phyloP scores from a whole-genome alignment of 2,888 invertebrate genomes.

The Mystacides longicornis region DNA sequence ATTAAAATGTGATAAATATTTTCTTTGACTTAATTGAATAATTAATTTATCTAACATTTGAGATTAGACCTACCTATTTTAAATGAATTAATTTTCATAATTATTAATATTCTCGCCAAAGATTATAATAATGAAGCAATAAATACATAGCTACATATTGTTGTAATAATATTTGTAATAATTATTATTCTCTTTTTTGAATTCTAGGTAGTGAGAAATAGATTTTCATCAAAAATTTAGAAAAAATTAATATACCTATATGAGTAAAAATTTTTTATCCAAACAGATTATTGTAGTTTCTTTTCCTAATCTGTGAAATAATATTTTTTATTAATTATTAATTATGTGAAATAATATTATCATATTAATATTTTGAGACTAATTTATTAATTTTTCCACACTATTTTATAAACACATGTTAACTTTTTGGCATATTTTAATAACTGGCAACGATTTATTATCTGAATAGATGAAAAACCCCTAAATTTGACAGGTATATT shows the following conservation, averaged over 20 bases:
- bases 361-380: background rate
- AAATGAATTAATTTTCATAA: no score
- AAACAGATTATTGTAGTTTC: no score
- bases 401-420: background rate
- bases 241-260: background rate
- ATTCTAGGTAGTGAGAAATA: background rate
- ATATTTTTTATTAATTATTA: background rate
- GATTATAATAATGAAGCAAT: conserved; percentile 1
- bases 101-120: no score
- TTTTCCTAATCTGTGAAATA: no score
- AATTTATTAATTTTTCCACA: background rate
- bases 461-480: no score
- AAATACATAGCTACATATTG: background rate
- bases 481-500: no score
- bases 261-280: background rate
- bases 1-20: no score
- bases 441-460: background rate
- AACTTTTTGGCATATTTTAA: background rate
- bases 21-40: no score
- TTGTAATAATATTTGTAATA: no score
- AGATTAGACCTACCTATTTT: no score
- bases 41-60: no score
- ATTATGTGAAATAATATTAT: background rate
- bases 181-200: background rate
- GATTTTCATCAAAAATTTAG: background rate